Base-by-base conservation (phyloP, 2,113 vertebrate genomes). In the Xerus inauris region DNA sequence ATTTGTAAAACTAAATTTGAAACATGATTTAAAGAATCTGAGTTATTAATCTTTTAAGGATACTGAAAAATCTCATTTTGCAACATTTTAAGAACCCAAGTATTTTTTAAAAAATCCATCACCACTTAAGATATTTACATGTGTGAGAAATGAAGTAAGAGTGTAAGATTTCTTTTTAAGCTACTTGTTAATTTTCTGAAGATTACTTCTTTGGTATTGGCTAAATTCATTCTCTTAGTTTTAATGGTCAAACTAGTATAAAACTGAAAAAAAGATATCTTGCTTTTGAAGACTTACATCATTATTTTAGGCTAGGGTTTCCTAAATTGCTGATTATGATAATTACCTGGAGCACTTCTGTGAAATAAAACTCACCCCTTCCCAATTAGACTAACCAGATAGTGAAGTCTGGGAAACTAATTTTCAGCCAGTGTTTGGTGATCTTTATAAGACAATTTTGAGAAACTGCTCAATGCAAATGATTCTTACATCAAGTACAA, bases 31-130 rank as follows among this genome's bases (percentile, higher is more conserved):
- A 62, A 90, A 72, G 12, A 96, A 88, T 62, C 67, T 16, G 91
- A 77, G 51, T 67, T 57, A 86, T 84, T 95, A 7, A 69, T 65
- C 9, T 85, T 90, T 89, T 57, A 96, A 84, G 16, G 49, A 30
- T 40, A 59, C 28, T 62, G 88, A 85, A 95, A 87, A 81, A 91
- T 59, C 13, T 73, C 54, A 73, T 26, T 94, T 77, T 92, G 64
- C 16, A 96, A 67, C n/a, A 84, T 69, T 87, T 93, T 82, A 94
- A 89, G 54, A 24, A 91, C 28, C 76, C 42, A 76, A 69, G 14
- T 84, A 79, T 83, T 93, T 65, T n/a, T 69, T 12, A 47, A 87
- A 95, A 94, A 96, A 87, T 85, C 17, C 62, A 22, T 96, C 96
- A 93, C 32, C 40, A 89, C n/a, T 88, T 89, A 67, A 71, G 32